A percentile compares a stretch with the other conserved stretches of the same genome.
Conservation (phyloP, 2,113 vertebrate genomes). For the Uria aalge region DNA sequence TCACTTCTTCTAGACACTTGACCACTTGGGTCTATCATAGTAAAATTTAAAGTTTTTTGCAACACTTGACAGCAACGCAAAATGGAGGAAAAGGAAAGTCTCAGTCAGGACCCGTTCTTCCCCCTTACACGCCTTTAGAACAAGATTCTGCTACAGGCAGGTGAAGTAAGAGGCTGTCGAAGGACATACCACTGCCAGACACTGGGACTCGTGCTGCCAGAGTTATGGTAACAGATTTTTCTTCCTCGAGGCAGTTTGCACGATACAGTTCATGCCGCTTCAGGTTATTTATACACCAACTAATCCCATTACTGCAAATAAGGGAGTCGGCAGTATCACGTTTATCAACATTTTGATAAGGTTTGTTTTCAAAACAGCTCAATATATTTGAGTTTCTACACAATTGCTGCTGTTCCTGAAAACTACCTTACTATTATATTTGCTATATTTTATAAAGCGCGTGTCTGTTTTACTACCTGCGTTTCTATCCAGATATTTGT, state of each 20-base stretch:
- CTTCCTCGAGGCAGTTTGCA: not conserved
- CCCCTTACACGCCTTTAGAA: not conserved
- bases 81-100: not conserved
- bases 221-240: not conserved
- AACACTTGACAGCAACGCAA: not conserved
- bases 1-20: not conserved
- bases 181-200: accelerated
- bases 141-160: not conserved
- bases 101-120: accelerated
- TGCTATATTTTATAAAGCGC: not conserved
- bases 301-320: not conserved
- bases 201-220: not conserved
- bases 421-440: not conserved
- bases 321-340: not conserved
- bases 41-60: not conserved
- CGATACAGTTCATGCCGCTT: not conserved
- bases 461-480: not conserved
- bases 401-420: not conserved
- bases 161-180: not conserved
- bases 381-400: not conserved
- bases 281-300: not conserved
- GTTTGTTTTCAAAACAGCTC: not conserved
- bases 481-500: not conserved
- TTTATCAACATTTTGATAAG: not conserved
- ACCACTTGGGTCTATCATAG: not conserved